A percentile compares a stretch with the other conserved stretches of the same genome.
Conservation (phyloP, 2,888 invertebrate species). For the Rhaphigaster nebulosa region DNA sequence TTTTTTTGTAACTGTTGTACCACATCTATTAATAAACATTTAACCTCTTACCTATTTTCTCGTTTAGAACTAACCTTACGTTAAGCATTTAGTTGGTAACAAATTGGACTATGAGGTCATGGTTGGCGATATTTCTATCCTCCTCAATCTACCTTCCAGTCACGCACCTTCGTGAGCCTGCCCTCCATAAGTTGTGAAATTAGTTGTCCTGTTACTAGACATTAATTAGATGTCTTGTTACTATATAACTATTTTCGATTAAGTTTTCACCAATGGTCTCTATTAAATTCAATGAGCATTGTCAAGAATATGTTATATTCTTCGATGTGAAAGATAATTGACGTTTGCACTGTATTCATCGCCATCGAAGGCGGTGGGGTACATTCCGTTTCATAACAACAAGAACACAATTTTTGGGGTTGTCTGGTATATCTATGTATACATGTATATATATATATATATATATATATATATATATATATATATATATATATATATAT, state of each 20-base stretch:
- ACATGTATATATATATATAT: no score
- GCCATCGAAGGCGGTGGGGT: no score
- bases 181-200: background rate
- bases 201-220: no score
- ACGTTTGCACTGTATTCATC: no score
- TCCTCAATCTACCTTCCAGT: background rate
- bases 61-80: background rate
- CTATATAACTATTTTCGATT: background rate
- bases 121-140: background rate
- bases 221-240: background rate
- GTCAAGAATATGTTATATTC: background rate
- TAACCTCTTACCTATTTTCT: background rate
- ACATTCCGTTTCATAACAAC: no score
- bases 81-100: background rate
- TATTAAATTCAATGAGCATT: background rate
- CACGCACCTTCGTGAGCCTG: conserved; percentile 5
- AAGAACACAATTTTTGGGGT: no score
- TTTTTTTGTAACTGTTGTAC: no score
- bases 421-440: no score
- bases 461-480: no score
- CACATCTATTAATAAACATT: background rate
- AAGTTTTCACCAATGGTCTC: background rate
- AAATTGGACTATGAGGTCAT: background rate
- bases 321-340: no score
- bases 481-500: no score